phyloP scores from a whole-genome alignment of 2,888 invertebrate genomes.

The Cantharis lateralis region DNA sequence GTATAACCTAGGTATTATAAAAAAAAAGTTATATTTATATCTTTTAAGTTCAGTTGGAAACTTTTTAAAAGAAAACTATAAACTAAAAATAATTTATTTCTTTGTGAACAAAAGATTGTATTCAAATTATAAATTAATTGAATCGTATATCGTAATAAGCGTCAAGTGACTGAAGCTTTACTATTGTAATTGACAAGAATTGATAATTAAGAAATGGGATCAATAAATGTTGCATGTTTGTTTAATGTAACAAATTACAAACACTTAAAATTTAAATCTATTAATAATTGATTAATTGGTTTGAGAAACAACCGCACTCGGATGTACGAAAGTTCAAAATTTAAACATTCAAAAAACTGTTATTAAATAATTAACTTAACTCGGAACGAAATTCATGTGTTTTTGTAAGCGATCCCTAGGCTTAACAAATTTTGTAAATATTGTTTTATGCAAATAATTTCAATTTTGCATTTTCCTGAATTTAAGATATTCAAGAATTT shows the following conservation, averaged over 20 bases:
- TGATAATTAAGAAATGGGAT: neutral
- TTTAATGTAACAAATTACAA: neutral
- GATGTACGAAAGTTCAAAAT: neutral
- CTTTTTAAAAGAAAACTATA: neutral
- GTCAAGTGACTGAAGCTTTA: neutral
- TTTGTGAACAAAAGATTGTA: neutral
- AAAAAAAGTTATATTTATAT: too few species aligned
- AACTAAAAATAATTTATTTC: neutral
- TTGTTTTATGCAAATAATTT: too few species aligned
- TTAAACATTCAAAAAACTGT: neutral
- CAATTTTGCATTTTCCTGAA: too few species aligned
- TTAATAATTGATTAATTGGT: neutral
- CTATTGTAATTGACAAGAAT: neutral
- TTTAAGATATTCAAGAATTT: too few species aligned
- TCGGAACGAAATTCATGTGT: too few species aligned
- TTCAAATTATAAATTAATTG: neutral
- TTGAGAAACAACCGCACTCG: neutral
- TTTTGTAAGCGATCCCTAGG: too few species aligned
- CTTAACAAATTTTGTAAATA: too few species aligned
- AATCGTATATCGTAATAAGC: neutral
- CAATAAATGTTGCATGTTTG: neutral
- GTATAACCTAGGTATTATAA: too few species aligned
- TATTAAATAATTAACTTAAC: neutral
- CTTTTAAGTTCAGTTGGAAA: neutral
- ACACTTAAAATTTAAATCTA: neutral